These are phyloP conservation scores for Drosophila neotestacea DNA, from an alignment of 2,888 invertebrate species.

Conservation along the genomic window DNA sequence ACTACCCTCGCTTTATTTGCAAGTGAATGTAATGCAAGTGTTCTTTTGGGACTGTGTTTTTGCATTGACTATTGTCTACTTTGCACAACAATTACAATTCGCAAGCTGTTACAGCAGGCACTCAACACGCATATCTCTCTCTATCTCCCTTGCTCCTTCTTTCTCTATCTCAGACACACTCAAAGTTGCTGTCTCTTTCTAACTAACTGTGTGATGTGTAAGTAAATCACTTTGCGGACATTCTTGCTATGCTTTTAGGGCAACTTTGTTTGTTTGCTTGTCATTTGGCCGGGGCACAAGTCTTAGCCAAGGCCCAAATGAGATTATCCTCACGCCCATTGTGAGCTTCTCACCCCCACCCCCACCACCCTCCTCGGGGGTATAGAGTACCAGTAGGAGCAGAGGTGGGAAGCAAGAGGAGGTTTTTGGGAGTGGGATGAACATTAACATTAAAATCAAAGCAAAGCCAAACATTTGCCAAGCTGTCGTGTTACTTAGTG, in stretches of 20 bases:
- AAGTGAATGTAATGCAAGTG: neutral
- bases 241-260: slow-evolving; percentile 45
- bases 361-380: neutral
- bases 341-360: neutral
- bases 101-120: slow-evolving; percentile 20
- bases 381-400: neutral
- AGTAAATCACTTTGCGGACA: slow-evolving; percentile 45
- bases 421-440: neutral
- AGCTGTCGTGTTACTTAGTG: slow-evolving; percentile 70
- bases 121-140: neutral
- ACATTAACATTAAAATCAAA: slow-evolving; percentile 68
- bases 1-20: neutral
- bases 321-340: slow-evolving; percentile 47
- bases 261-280: slow-evolving; percentile 49
- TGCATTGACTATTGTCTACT: slow-evolving; percentile 23
- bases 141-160: neutral
- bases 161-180: neutral
- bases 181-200: neutral
- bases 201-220: neutral
- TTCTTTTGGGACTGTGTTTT: slow-evolving; percentile 5
- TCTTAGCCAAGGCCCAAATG: slow-evolving; percentile 41
- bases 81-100: slow-evolving; percentile 23
- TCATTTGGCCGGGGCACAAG: slow-evolving; percentile 43
- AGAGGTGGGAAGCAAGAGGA: neutral
- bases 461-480: slow-evolving; percentile 73